A percentile compares a stretch with the other conserved stretches of the same genome.
Conservation (phyloP, 53 echinoderm and acorn worm species). For the Glandiceps talaboti region DNA sequence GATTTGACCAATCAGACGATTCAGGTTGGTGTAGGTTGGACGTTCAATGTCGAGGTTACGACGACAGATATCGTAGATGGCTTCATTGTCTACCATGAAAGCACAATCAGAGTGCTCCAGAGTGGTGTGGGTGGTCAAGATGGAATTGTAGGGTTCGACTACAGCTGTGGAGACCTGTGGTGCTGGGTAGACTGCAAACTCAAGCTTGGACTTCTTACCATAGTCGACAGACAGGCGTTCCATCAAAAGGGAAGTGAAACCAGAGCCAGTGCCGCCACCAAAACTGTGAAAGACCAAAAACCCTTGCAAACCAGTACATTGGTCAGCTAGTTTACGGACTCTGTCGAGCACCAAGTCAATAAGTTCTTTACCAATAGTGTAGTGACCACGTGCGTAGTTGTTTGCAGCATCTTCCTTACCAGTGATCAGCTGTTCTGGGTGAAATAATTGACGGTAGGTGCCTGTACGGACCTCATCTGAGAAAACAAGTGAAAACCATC, state of each 20-base stretch:
- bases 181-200: conserved; percentile 50
- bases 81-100: background rate
- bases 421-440: conserved; percentile 21
- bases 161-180: conserved; percentile 61
- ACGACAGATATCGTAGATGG: background rate
- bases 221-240: background rate
- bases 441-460: conserved; percentile 5
- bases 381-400: conserved; percentile 60
- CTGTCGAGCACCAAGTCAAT: conserved; percentile 46
- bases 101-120: background rate
- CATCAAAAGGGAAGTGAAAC: background rate
- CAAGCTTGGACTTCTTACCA: conserved; percentile 4
- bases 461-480: conserved; percentile 17
- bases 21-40: background rate
- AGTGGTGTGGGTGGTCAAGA: background rate
- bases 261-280: background rate
- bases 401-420: conserved; percentile 56
- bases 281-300: conserved; percentile 7
- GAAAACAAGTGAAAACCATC: background rate
- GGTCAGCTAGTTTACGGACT: conserved; percentile 15
- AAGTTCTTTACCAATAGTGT: conserved; percentile 54
- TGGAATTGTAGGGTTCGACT: background rate
- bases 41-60: background rate
- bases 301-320: conserved; percentile 15
- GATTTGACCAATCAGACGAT: background rate